Evolutionary conservation across 1,140 invertebrate genomes (phyloP).

Genomic region (Zaprionus davidi): DNA sequence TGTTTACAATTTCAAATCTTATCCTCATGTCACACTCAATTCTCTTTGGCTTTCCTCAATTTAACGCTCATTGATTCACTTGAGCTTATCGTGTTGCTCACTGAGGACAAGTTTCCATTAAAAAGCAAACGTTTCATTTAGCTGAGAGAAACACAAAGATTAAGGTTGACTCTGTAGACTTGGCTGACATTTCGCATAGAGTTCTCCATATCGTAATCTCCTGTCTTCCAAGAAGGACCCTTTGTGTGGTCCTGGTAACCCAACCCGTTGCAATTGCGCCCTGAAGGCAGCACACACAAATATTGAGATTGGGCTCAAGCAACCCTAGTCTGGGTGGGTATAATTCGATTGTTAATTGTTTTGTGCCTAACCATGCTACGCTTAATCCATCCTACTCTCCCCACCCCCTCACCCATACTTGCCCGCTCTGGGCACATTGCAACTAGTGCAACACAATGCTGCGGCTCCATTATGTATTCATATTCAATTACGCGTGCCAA

Average conservation of each 20-base stretch:
- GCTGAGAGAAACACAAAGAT: neutral
- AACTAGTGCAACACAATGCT: slow-evolving; percentile 31
- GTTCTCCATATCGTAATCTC: neutral
- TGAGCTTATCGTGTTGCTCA: neutral
- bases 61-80: slow-evolving; percentile 26
- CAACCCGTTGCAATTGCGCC: neutral
- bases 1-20: neutral
- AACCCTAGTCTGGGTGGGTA: neutral
- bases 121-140: slow-evolving; percentile 34
- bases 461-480: slow-evolving; percentile 72
- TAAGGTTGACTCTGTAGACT: slow-evolving; percentile 1
- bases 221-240: neutral
- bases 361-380: slow-evolving; percentile 18
- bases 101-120: slow-evolving; percentile 10
- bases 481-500: slow-evolving; percentile 76
- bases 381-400: too few species aligned
- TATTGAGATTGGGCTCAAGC: neutral
- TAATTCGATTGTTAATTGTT: slow-evolving; percentile 54
- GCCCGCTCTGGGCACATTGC: neutral
- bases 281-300: slow-evolving; percentile 12
- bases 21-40: neutral
- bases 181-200: neutral
- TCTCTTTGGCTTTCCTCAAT: slow-evolving; percentile 4
- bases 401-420: neutral
- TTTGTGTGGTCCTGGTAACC: neutral